These are phyloP conservation scores for Eospalax fontanierii DNA, from an alignment of 2,797 vertebrate genomes.

Conservation along the genomic window DNA sequence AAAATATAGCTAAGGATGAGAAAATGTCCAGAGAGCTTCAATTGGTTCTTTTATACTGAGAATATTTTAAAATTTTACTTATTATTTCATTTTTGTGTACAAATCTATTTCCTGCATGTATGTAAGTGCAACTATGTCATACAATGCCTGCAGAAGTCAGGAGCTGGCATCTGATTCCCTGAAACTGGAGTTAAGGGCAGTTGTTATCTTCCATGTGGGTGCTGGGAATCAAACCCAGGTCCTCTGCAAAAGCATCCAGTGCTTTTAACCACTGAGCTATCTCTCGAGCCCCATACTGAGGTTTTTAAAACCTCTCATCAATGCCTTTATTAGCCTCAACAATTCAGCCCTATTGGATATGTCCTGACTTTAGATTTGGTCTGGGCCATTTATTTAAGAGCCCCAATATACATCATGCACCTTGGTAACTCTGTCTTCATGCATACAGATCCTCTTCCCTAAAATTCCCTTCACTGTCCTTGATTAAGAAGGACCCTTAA, in stretches of 20 bases:
- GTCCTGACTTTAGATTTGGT: not conserved
- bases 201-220: no score
- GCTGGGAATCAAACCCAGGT: no score
- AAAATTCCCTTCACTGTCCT: not conserved
- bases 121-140: no score
- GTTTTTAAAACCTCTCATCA: not conserved
- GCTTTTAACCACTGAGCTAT: no score
- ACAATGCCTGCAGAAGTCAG: no score
- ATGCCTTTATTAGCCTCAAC: not conserved
- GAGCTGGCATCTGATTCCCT: no score
- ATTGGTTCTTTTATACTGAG: not conserved
- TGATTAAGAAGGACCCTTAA: not conserved
- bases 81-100: no score
- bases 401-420: no score
- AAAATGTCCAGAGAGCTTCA: not conserved
- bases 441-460: not conserved
- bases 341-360: not conserved
- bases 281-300: no score
- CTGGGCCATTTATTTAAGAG: not conserved
- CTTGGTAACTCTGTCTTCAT: not conserved
- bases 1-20: constrained; percentile 2
- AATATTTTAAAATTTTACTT: constrained; percentile 22
- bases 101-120: no score
- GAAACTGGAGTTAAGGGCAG: no score
- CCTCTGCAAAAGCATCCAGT: no score